Base-by-base conservation (phyloP, 1,140 invertebrate species). In the Hirudo medicinalis region DNA sequence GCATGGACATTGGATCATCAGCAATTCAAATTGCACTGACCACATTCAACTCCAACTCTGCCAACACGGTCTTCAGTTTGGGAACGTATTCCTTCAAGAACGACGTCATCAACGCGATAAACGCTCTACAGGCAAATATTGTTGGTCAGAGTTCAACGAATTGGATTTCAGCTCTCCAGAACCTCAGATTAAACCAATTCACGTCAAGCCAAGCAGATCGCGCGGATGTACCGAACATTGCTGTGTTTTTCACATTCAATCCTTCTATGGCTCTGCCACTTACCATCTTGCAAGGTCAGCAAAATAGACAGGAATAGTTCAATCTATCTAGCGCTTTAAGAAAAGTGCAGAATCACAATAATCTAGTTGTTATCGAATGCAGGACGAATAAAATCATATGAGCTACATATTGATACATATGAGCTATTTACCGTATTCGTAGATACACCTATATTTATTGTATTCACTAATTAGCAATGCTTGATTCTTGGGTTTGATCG, bases 161-260 rank as follows among this genome's bases (percentile, higher is more conserved):
- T 53, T 29, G 40, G 36, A 2, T 53, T 13, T 29, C 32, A 9
- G 57, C 70, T 40, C 43, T 71, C 20, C 53, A 71, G 32, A 55
- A 53, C 20, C 60, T 68, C 32, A 40, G 73, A 19, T 40, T 43
- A n/a, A 27, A 19, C 25, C 60, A 68, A 57, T 74, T 71, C 73
- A 74, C 63, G 22, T n/a, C 49, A 29, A 25, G 20, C n/a, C 20
- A 60, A n/a, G 73, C 70, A 17, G 75, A 72, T 32, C 70, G 76
- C 8, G 22, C 67, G n/a, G 72, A 71, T 54, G 74, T 74, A 3
- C 67, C 72, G 20, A 76, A 74, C 57, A 60, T 78, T 54, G 75
- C 74, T 22, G 67, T 78, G 17, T 63, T 78, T 2, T 72, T 78
- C 36, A 78, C 77, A 0, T 63, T 63, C 57, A 63, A 63, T 32